These are phyloP conservation scores for Sitophilus oryzae DNA, from an alignment of 1,140 invertebrate genomes.

Conservation along the genomic window DNA sequence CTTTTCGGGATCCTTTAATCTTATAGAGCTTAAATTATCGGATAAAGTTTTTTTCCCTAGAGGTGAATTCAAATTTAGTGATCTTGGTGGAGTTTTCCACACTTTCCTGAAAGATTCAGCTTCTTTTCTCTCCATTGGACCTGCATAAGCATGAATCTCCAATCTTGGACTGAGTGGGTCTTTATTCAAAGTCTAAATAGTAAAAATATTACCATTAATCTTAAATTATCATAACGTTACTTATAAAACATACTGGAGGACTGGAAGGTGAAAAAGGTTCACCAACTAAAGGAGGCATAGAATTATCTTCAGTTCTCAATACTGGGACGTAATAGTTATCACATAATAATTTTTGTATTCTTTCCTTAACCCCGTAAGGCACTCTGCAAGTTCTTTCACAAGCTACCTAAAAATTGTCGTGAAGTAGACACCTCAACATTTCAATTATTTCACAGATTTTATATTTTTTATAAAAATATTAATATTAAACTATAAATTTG, in stretches of 20 bases:
- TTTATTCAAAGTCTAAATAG: slow-evolving; percentile 52
- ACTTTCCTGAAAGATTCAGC: slow-evolving; percentile 67
- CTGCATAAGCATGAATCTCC: slow-evolving; percentile 74
- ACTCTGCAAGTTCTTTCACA: slow-evolving; percentile 48
- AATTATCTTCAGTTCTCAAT: slow-evolving; percentile 66
- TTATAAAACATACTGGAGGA: slow-evolving; percentile 53
- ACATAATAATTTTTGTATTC: slow-evolving; percentile 58
- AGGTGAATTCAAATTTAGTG: slow-evolving; percentile 32
- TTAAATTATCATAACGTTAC: background rate
- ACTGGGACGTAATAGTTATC: slow-evolving; percentile 82
- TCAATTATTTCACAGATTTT: background rate
- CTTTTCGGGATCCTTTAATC: slow-evolving; percentile 72
- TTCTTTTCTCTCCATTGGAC: slow-evolving; percentile 72
- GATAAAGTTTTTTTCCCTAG: slow-evolving; percentile 14
- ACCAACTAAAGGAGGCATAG: slow-evolving; percentile 64
- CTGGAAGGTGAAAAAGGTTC: slow-evolving; percentile 62
- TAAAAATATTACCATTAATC: slow-evolving; percentile 18
- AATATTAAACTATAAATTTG: background rate
- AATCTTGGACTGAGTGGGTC: slow-evolving; percentile 62
- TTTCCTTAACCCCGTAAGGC: slow-evolving; percentile 42
- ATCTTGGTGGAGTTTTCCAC: slow-evolving; percentile 74
- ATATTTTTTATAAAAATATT: no score
- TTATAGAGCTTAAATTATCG: slow-evolving; percentile 44
- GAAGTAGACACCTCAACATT: background rate
- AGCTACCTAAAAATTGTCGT: slow-evolving; percentile 54